Evolutionary conservation across 2,113 vertebrate genomes (phyloP).

Genomic region (Sitta europaea): DNA sequence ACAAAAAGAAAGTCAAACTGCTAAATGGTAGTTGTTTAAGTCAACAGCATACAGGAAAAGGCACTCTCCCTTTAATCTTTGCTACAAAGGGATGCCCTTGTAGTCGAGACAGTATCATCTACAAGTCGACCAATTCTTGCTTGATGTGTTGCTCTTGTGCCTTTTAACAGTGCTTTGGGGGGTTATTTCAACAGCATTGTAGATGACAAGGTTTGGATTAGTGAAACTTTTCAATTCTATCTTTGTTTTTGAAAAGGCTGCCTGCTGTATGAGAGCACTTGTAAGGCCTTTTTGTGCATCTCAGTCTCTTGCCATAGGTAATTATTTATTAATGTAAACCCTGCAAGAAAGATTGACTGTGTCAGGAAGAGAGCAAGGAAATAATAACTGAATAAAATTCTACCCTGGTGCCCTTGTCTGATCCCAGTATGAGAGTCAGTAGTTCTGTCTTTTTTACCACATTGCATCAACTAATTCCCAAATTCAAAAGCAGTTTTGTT

Average conservation of each 20-base stretch:
- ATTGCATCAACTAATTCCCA: not conserved
- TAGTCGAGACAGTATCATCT: not conserved
- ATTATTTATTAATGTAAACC: slow-evolving; percentile 62
- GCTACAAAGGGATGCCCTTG: slow-evolving; percentile 24
- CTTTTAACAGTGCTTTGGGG: slow-evolving; percentile 37
- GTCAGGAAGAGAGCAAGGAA: slow-evolving; percentile 48
- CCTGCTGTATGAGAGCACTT: not conserved
- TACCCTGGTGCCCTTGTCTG: not conserved
- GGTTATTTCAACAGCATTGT: not conserved
- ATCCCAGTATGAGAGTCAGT: not conserved
- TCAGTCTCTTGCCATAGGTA: slow-evolving; percentile 6
- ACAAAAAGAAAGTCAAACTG: slow-evolving; percentile 52
- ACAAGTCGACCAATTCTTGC: not conserved
- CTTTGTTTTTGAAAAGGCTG: slow-evolving; percentile 56
- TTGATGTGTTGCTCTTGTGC: not conserved
- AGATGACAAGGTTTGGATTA: not conserved
- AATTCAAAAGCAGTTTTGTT: slow-evolving; percentile 41
- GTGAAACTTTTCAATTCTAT: not conserved
- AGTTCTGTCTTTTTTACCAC: not conserved
- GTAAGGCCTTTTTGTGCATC: slow-evolving; percentile 17
- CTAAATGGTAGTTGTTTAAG: slow-evolving; percentile 45
- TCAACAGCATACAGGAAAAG: slow-evolving; percentile 38
- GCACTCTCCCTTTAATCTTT: slow-evolving; percentile 48
- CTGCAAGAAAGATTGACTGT: slow-evolving; percentile 23
- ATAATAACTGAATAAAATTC: slow-evolving; percentile 34